phyloP scores from a whole-genome alignment of 2,113 vertebrate species.

The Thinocorus orbignyianus region DNA sequence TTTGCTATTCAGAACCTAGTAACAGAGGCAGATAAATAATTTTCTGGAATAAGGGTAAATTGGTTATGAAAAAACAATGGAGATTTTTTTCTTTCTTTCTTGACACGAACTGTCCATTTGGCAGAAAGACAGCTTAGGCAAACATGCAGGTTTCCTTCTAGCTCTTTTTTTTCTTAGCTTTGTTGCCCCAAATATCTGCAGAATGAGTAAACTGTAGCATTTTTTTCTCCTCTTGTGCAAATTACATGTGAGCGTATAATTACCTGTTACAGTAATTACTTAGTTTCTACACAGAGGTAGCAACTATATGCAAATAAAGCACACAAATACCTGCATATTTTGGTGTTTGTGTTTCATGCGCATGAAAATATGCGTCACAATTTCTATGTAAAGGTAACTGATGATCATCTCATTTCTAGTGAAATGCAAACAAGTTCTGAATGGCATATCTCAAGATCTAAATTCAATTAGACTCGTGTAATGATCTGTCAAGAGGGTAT shows the following conservation, averaged over 20 bases:
- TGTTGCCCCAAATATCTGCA: slow-evolving; percentile 9
- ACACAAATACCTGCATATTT: slow-evolving; percentile 60
- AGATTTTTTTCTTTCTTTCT: background rate
- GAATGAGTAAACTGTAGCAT: background rate
- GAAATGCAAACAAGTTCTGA: slow-evolving; percentile 51
- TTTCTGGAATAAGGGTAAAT: background rate
- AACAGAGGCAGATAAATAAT: background rate
- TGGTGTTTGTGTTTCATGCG: slow-evolving; percentile 46
- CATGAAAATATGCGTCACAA: slow-evolving; percentile 42
- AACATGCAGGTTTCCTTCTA: background rate
- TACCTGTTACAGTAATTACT: slow-evolving; percentile 31
- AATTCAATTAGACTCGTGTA: slow-evolving; percentile 22
- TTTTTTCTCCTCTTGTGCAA: background rate
- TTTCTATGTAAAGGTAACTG: slow-evolving; percentile 47
- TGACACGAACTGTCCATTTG: background rate
- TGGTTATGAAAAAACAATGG: background rate
- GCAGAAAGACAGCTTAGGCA: background rate
- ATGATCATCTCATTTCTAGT: slow-evolving; percentile 46
- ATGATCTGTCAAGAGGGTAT: slow-evolving; percentile 13
- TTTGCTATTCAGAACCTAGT: background rate
- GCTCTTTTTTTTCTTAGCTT: background rate
- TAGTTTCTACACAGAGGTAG: slow-evolving; percentile 23
- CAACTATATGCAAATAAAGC: slow-evolving; percentile 52
- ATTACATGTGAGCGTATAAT: slow-evolving; percentile 35
- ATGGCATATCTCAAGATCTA: slow-evolving; percentile 50